Conservation (phyloP, 2,888 invertebrate genomes). For the Eristalinus sepulchralis region DNA sequence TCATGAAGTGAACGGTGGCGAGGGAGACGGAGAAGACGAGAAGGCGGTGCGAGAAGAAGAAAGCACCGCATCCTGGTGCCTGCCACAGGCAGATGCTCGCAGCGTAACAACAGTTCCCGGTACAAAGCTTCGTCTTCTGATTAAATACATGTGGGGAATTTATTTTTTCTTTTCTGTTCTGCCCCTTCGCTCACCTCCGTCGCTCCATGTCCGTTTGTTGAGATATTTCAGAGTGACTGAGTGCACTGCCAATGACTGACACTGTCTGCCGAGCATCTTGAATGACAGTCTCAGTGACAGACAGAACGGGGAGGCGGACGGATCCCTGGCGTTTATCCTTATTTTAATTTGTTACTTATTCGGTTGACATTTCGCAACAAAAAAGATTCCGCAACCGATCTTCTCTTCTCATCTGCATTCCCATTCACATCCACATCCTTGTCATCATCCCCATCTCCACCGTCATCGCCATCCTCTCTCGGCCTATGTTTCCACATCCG, state of each 20-base stretch:
- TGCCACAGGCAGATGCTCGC: slow-evolving; percentile 52
- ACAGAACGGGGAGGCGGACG: not conserved
- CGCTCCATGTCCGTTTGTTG: not conserved
- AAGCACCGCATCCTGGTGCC: not conserved
- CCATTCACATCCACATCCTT: not conserved
- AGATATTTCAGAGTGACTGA: not conserved
- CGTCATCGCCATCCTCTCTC: too few species aligned
- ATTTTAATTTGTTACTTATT: slow-evolving; percentile 61
- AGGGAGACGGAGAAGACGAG: not conserved
- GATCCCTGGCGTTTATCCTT: slow-evolving; percentile 32
- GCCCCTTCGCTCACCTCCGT: not conserved
- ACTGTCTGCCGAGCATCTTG: slow-evolving; percentile 31
- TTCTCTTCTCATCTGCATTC: not conserved
- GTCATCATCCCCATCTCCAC: too few species aligned
- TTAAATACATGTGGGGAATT: slow-evolving; percentile 27
- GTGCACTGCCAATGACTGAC: slow-evolving; percentile 26
- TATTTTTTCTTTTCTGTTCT: not conserved
- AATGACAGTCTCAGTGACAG: slow-evolving; percentile 2
- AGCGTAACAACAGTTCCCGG: slow-evolving; percentile 1
- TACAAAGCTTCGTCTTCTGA: slow-evolving; percentile 31
- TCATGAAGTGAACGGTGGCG: not conserved
- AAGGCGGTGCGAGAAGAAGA: not conserved
- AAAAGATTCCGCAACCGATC: not conserved
- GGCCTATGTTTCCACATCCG: not conserved
- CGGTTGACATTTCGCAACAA: slow-evolving; percentile 45